Evolutionary conservation across 2,797 vertebrate genomes (phyloP).

Genomic region (Paratrypauchen microcephalus): DNA sequence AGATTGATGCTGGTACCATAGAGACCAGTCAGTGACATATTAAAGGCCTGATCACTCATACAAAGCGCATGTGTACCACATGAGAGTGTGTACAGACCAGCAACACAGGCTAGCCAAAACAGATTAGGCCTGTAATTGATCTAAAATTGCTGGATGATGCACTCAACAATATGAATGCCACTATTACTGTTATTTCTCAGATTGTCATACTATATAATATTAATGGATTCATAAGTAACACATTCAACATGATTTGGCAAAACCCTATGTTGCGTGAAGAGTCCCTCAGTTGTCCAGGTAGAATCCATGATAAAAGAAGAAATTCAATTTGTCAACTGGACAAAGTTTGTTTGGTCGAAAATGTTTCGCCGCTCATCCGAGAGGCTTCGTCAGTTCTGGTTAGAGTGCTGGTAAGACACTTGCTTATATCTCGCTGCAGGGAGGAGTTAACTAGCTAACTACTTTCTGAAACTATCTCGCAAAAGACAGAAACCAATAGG

Average conservation of each 20-base stretch:
- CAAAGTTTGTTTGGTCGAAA: too few species aligned
- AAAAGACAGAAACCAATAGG: too few species aligned
- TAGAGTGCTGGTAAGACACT: too few species aligned
- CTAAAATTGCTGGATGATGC: not conserved
- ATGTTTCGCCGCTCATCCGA: too few species aligned
- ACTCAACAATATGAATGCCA: not conserved
- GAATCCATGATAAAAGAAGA: too few species aligned
- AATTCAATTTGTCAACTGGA: too few species aligned
- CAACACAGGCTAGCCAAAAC: not conserved
- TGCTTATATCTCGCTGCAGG: too few species aligned
- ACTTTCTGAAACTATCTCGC: too few species aligned
- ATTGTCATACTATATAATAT: not conserved
- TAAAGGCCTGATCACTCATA: constrained; percentile 42
- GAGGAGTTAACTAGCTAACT: too few species aligned
- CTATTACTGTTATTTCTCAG: not conserved
- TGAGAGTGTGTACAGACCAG: constrained; percentile 10
- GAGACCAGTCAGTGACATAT: constrained; percentile 54
- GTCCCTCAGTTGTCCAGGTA: too few species aligned
- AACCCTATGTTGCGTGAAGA: constrained; percentile 16
- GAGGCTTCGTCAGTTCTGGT: too few species aligned
- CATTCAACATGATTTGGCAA: constrained; percentile 7
- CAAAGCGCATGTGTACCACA: constrained; percentile 4
- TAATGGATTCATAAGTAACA: not conserved
- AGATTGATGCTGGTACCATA: constrained; percentile 60
- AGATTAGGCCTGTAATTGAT: not conserved